A percentile compares a stretch with the other conserved stretches of the same genome.
phyloP scores from a whole-genome alignment of 2,113 vertebrate genomes.

The Isurus oxyrinchus region DNA sequence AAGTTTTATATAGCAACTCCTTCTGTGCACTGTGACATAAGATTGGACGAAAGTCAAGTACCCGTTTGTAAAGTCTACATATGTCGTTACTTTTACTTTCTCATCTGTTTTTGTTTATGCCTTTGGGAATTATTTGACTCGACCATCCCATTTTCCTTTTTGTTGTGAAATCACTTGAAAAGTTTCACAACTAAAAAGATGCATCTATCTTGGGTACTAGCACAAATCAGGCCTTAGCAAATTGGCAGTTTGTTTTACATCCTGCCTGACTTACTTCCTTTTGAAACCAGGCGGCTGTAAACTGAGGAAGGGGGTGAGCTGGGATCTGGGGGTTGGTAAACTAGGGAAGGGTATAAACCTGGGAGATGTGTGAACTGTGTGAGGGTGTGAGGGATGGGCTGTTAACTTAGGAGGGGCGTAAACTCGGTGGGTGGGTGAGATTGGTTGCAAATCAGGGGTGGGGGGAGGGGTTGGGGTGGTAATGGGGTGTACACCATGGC shows the following conservation, averaged over 20 bases:
- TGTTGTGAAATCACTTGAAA: not conserved
- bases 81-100: constrained; percentile 11
- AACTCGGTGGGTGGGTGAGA: not conserved
- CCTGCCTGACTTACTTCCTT: not conserved
- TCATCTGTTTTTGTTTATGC: not conserved
- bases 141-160: not conserved
- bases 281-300: not conserved
- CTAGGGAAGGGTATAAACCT: not conserved
- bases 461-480: not conserved
- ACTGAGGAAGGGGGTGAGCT: not conserved
- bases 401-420: not conserved
- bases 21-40: constrained; percentile 28
- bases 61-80: constrained; percentile 14
- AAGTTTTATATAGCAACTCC: constrained; percentile 32
- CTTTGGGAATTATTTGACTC: not conserved
- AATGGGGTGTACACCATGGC: not conserved
- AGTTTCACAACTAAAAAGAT: not conserved
- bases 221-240: not conserved
- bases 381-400: no score
- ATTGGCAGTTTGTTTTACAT: not conserved
- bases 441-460: not conserved
- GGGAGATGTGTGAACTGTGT: not conserved
- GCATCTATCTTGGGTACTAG: not conserved
- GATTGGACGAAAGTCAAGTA: constrained; percentile 19
- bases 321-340: not conserved